A percentile compares a stretch with the other conserved stretches of the same genome.
These are phyloP conservation scores for Bos taurus DNA, from an alignment of 2,113 vertebrate genomes.

Conservation along the genomic window ARS-UCD2.0 NC_037348.1:39678501-39679000, in stretches of 20 bases:
- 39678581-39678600: background rate
- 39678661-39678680: background rate
- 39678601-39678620: background rate
- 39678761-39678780: background rate
- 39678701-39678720: background rate
- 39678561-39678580: background rate
- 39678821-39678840: constrained; percentile 10
- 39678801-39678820: background rate
- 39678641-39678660: background rate
- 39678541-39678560: background rate
- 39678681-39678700: background rate
- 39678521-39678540: background rate
- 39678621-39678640: background rate
- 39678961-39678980: constrained; percentile 68
- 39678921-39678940: background rate
- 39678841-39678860: constrained; percentile 32
- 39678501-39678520: background rate
- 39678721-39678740: background rate
- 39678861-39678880: background rate
- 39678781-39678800: background rate
- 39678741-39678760: background rate
- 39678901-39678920: background rate
- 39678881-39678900: constrained; percentile 20
- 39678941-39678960: constrained; percentile 39
- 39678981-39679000: constrained; percentile 43